Conservation (phyloP, 2,888 invertebrate species). For the Agelastica alni region DNA sequence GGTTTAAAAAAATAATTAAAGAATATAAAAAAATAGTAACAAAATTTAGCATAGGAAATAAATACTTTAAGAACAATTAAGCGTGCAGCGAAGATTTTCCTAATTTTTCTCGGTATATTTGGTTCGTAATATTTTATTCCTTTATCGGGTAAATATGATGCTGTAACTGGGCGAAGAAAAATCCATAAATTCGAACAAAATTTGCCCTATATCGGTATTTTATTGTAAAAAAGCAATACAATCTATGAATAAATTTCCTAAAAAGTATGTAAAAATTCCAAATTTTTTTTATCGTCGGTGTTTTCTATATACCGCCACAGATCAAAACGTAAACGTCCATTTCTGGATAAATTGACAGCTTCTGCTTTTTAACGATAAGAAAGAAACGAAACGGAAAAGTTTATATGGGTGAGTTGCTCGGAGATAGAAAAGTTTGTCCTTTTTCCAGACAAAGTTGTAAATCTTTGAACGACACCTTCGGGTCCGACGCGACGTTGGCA, state of each 20-base stretch:
- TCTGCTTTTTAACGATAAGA: constrained; percentile 40
- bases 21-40: no score
- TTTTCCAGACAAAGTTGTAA: constrained; percentile 41
- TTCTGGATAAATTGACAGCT: constrained; percentile 41
- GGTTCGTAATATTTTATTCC: no score
- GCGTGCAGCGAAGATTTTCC: no score
- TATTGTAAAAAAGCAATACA: background rate
- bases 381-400: constrained; percentile 38
- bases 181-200: no score
- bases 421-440: constrained; percentile 43
- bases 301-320: constrained; percentile 25
- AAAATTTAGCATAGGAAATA: no score
- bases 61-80: no score
- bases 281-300: constrained; percentile 7
- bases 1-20: no score
- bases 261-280: background rate
- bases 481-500: constrained; percentile 22
- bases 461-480: constrained; percentile 43
- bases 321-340: constrained; percentile 36
- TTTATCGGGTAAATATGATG: no score
- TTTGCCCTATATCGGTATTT: no score
- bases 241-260: background rate
- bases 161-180: no score
- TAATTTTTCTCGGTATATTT: no score
- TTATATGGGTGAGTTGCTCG: constrained; percentile 38